A percentile compares a stretch with the other conserved stretches of the same genome.
Conservation (phyloP, 2,888 invertebrate species). For the Rotaria magnacalcarata region DNA sequence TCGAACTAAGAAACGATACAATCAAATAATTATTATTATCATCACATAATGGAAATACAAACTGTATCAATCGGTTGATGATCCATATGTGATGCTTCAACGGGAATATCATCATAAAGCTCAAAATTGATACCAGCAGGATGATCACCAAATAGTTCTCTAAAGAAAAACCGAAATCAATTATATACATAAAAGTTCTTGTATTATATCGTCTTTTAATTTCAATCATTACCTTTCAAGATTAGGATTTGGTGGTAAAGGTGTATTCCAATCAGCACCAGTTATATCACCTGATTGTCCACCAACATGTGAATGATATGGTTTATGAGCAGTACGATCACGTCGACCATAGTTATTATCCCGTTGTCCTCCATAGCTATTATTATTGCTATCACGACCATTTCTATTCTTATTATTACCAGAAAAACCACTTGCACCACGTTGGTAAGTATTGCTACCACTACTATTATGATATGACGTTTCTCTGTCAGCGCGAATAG, state of each 20-base stretch:
- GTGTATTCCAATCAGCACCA: slow-evolving; percentile 23
- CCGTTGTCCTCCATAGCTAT: neutral
- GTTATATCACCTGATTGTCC: neutral
- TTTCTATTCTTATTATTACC: neutral
- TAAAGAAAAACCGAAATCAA: neutral
- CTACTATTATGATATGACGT: neutral
- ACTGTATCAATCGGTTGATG: neutral
- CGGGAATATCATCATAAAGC: slow-evolving; percentile 99
- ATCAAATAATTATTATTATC: too few species aligned
- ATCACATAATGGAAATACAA: neutral
- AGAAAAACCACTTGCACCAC: neutral
- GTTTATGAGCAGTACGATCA: neutral
- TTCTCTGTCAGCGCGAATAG: neutral
- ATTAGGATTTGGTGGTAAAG: slow-evolving; percentile 1
- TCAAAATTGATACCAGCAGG: slow-evolving; percentile 96
- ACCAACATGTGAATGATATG: slow-evolving; percentile 4
- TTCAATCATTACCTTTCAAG: neutral
- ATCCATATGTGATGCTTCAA: slow-evolving; percentile 58
- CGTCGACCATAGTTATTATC: slow-evolving; percentile 1
- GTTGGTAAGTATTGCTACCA: neutral
- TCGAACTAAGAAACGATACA: slow-evolving; percentile 36
- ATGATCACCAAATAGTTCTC: slow-evolving; percentile 43
- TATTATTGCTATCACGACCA: neutral
- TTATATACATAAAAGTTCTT: too few species aligned
- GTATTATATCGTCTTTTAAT: too few species aligned